Percentiles rank a stretch among this genome's conserved stretches.
Conservation (phyloP, 2,113 vertebrate species). For the Protomyctophum bolini region DNA sequence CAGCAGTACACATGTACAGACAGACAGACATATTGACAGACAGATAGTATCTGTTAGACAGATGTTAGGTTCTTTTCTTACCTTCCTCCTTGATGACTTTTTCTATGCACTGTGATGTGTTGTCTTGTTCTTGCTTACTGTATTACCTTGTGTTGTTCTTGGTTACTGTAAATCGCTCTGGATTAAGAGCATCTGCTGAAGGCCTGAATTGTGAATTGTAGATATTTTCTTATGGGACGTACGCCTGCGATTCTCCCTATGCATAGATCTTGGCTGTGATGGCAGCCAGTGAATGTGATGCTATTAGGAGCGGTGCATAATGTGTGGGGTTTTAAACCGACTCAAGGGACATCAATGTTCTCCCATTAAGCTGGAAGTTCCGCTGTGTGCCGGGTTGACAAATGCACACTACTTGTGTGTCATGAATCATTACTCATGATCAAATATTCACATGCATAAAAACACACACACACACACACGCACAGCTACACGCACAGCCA, state of each 20-base stretch:
- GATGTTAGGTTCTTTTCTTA: too few species aligned
- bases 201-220: too few species aligned
- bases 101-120: too few species aligned
- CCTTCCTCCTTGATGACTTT: too few species aligned
- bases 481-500: background rate
- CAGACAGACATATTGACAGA: too few species aligned
- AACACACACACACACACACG: constrained; percentile 7
- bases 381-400: constrained; percentile 34
- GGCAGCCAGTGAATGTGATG: constrained; percentile 46
- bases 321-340: constrained; percentile 59
- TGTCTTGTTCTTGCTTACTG: too few species aligned
- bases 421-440: constrained; percentile 7
- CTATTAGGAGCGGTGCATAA: constrained; percentile 59
- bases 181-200: too few species aligned
- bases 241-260: constrained; percentile 1
- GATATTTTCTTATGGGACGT: too few species aligned
- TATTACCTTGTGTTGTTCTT: too few species aligned
- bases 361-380: constrained; percentile 55
- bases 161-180: too few species aligned
- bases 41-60: too few species aligned
- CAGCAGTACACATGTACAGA: too few species aligned
- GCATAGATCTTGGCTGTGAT: constrained; percentile 17
- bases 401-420: constrained; percentile 29
- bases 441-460: constrained; percentile 1
- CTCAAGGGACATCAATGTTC: constrained; percentile 55